Conservation (phyloP, 53 echinoderm and acorn worm genomes). For the Antedon mediterranea region DNA sequence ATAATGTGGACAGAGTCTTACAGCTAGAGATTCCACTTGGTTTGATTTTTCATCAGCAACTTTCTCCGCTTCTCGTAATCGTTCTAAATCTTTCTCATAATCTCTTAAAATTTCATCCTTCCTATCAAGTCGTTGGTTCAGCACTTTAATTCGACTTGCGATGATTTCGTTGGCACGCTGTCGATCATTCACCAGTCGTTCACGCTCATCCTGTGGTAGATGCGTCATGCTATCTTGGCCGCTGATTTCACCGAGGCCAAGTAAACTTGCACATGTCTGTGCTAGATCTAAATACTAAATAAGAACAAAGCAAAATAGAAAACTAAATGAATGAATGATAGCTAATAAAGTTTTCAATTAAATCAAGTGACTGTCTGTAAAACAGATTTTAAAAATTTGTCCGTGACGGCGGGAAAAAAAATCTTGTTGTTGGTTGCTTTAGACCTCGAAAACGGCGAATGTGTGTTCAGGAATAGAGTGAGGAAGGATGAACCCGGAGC, state of each 20-base stretch:
- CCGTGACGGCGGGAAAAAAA: too few relatives aligned
- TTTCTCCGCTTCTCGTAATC: conserved; percentile 77
- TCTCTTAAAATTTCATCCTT: conserved; percentile 78
- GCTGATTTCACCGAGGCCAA: conserved; percentile 69
- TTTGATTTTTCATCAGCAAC: conserved; percentile 74
- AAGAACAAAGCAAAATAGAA: conserved; percentile 4
- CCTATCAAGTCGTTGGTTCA: conserved; percentile 87
- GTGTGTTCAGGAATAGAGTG: too few relatives aligned
- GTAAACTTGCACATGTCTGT: conserved; percentile 40
- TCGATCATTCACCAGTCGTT: conserved; percentile 47
- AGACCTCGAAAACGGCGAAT: too few relatives aligned
- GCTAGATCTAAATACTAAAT: conserved; percentile 79
- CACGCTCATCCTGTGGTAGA: conserved; percentile 75
- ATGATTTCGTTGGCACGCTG: conserved; percentile 54
- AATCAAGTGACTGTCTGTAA: too few relatives aligned
- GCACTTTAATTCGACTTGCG: conserved; percentile 53
- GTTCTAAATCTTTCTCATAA: conserved; percentile 96
- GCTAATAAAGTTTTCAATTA: too few relatives aligned
- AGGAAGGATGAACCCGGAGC: too few relatives aligned
- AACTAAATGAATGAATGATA: background rate
- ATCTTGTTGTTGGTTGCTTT: too few relatives aligned
- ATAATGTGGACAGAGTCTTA: conserved; percentile 32
- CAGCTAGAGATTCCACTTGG: conserved; percentile 81
- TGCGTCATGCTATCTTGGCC: conserved; percentile 80
- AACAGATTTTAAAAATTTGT: too few relatives aligned